Conservation (phyloP, 2,113 vertebrate genomes). For the Leptosomus discolor region DNA sequence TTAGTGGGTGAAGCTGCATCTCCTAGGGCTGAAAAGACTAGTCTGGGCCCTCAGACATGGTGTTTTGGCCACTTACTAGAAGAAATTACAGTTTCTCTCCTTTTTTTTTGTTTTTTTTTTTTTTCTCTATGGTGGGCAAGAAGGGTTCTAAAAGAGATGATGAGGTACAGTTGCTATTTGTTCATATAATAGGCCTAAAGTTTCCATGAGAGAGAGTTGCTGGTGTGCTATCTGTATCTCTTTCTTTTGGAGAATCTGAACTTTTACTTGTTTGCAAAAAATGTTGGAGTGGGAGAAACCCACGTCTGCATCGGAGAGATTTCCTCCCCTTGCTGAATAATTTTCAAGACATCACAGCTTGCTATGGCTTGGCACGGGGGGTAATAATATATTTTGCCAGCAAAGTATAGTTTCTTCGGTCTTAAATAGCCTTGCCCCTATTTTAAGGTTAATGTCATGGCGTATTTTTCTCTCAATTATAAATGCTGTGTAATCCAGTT, state of each 20-base stretch:
- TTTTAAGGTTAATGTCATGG: background rate
- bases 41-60: background rate
- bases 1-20: background rate
- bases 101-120: background rate
- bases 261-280: background rate
- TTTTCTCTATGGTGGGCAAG: background rate
- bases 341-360: background rate
- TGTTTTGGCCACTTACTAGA: fast-evolving
- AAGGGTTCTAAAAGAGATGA: background rate
- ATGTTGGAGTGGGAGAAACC: background rate
- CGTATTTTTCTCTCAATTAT: background rate
- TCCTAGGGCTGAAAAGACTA: background rate
- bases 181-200: background rate
- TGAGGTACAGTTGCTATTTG: background rate
- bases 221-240: background rate
- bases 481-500: background rate
- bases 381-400: background rate
- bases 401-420: background rate
- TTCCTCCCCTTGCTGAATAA: background rate
- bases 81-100: background rate
- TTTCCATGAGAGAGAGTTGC: background rate
- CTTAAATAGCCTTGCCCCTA: background rate
- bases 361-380: background rate
- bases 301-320: background rate
- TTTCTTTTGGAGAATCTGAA: background rate